Conservation (phyloP, 2,888 invertebrate species). For the Lamellibrachia columna region DNA sequence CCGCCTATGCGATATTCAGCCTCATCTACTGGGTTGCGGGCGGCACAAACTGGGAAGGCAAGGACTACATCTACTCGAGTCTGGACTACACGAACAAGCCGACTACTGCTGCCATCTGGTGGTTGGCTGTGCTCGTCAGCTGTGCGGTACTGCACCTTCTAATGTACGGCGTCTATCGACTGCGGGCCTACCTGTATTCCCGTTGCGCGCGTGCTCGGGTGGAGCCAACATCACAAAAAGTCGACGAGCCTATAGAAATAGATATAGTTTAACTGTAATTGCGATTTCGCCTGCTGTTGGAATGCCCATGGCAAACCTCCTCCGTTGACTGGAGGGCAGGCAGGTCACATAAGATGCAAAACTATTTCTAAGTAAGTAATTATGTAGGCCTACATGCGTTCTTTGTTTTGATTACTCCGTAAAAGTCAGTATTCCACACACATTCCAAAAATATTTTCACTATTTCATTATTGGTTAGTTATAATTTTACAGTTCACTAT, state of each 20-base stretch:
- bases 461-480: neutral
- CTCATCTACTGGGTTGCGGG: conserved; percentile 51
- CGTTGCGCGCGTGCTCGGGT: neutral
- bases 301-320: neutral
- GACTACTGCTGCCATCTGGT: conserved; percentile 45
- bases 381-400: neutral
- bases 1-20: conserved; percentile 53
- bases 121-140: conserved; percentile 43
- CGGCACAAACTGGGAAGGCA: conserved; percentile 42
- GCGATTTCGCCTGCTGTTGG: neutral
- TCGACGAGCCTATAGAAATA: neutral
- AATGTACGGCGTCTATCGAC: neutral
- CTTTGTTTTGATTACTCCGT: neutral
- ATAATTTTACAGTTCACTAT: too few species aligned
- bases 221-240: neutral
- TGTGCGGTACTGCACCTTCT: neutral
- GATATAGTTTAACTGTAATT: neutral
- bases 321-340: neutral
- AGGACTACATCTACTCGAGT: conserved; percentile 52
- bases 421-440: neutral
- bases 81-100: conserved; percentile 58
- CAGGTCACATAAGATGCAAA: too few species aligned
- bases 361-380: neutral
- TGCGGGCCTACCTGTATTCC: neutral
- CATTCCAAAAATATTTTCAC: neutral